These are phyloP conservation scores for Psittacula cyanocephala DNA, from an alignment of 2,113 vertebrate genomes.

Conservation along the genomic window DNA sequence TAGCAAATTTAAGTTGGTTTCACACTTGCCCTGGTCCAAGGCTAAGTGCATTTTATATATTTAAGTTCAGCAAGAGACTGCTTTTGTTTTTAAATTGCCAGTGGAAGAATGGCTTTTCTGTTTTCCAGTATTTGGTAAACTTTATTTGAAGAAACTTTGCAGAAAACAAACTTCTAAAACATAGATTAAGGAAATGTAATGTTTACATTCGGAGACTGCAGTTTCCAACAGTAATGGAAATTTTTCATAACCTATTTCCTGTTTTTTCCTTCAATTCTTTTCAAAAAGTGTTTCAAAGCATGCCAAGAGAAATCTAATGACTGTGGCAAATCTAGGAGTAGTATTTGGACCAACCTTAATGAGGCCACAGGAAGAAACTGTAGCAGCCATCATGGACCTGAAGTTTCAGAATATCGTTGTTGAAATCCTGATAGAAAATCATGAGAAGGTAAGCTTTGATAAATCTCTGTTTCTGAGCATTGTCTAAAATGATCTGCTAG, in stretches of 20 bases:
- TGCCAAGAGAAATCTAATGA: slow-evolving; percentile 95
- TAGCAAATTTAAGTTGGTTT: slow-evolving; percentile 71
- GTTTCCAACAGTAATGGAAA: neutral
- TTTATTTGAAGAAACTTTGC: slow-evolving; percentile 14
- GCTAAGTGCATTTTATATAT: slow-evolving; percentile 43
- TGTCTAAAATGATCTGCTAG: neutral
- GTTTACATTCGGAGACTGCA: neutral
- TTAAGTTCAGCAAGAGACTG: slow-evolving; percentile 18
- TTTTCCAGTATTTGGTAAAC: slow-evolving; percentile 13
- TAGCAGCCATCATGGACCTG: slow-evolving; percentile 97
- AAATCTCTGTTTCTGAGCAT: fast-evolving
- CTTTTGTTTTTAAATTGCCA: slow-evolving; percentile 40
- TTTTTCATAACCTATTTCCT: slow-evolving; percentile 54
- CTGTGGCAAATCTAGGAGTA: slow-evolving; percentile 94
- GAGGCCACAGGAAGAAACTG: slow-evolving; percentile 95
- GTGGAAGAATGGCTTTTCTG: slow-evolving; percentile 17
- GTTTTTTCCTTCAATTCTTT: slow-evolving; percentile 30
- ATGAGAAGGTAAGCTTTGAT: slow-evolving; percentile 84
- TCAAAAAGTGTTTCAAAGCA: slow-evolving; percentile 87
- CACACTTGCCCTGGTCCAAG: slow-evolving; percentile 48
- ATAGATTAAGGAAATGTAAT: neutral
- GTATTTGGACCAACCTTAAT: slow-evolving; percentile 97
- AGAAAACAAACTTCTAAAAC: neutral
- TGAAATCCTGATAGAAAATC: slow-evolving; percentile 95
- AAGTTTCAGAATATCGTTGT: slow-evolving; percentile 99